A percentile compares a stretch with the other conserved stretches of the same genome.
Evolutionary conservation across 2,113 vertebrate genomes (phyloP).

Genomic region (Colistium nudipinnis): DNA sequence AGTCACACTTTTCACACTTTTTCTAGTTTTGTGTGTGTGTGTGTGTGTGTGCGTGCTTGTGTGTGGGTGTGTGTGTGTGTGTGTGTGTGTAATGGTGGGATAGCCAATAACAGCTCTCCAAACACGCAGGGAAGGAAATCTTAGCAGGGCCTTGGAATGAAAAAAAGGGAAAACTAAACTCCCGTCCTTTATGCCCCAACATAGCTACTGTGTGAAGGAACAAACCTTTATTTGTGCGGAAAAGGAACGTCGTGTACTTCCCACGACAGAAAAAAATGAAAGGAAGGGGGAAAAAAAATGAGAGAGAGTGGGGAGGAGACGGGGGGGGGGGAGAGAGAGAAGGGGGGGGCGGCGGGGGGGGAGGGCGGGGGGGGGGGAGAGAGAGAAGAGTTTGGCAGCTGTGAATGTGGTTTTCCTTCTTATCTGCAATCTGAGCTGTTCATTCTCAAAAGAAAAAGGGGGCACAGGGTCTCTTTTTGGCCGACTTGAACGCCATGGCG

Average conservation of each 20-base stretch:
- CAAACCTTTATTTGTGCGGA: slow-evolving; percentile 52
- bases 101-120: slow-evolving; percentile 35
- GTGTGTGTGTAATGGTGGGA: slow-evolving; percentile 6
- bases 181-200: slow-evolving; percentile 25
- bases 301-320: too few relatives aligned
- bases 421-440: slow-evolving; percentile 52
- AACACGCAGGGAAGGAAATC: slow-evolving; percentile 8
- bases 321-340: slow-evolving; percentile 31
- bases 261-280: slow-evolving; percentile 50
- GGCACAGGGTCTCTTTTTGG: slow-evolving; percentile 13
- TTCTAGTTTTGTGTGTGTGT: not conserved
- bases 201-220: slow-evolving; percentile 24
- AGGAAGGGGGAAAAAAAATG: slow-evolving; percentile 11
- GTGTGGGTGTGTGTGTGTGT: not conserved
- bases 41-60: not conserved
- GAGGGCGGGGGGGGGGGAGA: slow-evolving; percentile 23
- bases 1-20: slow-evolving; percentile 16
- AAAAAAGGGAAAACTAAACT: not conserved
- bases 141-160: not conserved
- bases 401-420: slow-evolving; percentile 49
- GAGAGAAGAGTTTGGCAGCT: slow-evolving; percentile 52
- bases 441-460: slow-evolving; percentile 37
- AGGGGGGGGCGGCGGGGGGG: slow-evolving; percentile 44
- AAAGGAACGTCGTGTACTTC: slow-evolving; percentile 61
- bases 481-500: not conserved